These are phyloP conservation scores for Thaumatotibia leucotreta DNA, from an alignment of 1,140 invertebrate species.

Conservation along the genomic window DNA sequence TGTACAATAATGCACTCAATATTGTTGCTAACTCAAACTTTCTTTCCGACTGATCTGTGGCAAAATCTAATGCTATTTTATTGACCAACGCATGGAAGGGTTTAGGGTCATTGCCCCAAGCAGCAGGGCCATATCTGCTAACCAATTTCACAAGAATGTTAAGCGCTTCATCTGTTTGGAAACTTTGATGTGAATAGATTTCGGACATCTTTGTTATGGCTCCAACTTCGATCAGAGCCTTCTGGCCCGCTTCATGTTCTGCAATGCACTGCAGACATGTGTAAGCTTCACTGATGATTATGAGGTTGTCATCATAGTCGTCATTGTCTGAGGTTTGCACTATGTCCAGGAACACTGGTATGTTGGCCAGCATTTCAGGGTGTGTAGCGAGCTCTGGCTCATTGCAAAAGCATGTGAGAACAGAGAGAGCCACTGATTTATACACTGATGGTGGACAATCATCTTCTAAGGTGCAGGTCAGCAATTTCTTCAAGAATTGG, in stretches of 20 bases:
- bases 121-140: slow-evolving; percentile 80
- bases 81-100: slow-evolving; percentile 90
- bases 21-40: slow-evolving; percentile 92
- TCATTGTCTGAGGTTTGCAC: slow-evolving; percentile 87
- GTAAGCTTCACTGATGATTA: slow-evolving; percentile 92
- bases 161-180: slow-evolving; percentile 90
- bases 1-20: slow-evolving; percentile 84
- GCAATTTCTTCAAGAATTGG: slow-evolving; percentile 86
- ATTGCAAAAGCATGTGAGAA: slow-evolving; percentile 88
- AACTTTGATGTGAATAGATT: slow-evolving; percentile 90
- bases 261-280: slow-evolving; percentile 89
- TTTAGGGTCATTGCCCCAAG: slow-evolving; percentile 85
- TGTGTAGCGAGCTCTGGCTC: slow-evolving; percentile 87
- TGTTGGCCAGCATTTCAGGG: slow-evolving; percentile 87
- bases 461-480: slow-evolving; percentile 85
- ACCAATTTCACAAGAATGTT: slow-evolving; percentile 86
- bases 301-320: slow-evolving; percentile 89
- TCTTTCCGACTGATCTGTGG: slow-evolving; percentile 89
- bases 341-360: slow-evolving; percentile 89
- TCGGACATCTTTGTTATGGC: slow-evolving; percentile 89
- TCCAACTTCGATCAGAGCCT: slow-evolving; percentile 84
- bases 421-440: slow-evolving; percentile 91
- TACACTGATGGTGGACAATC: slow-evolving; percentile 92
- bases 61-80: slow-evolving; percentile 90
- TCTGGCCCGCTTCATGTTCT: slow-evolving; percentile 83